Percentiles rank a stretch among this genome's conserved stretches.
These are phyloP conservation scores for Microcebus lehilahytsara DNA, from an alignment of 2,113 vertebrate genomes.

Conservation along the genomic window DNA sequence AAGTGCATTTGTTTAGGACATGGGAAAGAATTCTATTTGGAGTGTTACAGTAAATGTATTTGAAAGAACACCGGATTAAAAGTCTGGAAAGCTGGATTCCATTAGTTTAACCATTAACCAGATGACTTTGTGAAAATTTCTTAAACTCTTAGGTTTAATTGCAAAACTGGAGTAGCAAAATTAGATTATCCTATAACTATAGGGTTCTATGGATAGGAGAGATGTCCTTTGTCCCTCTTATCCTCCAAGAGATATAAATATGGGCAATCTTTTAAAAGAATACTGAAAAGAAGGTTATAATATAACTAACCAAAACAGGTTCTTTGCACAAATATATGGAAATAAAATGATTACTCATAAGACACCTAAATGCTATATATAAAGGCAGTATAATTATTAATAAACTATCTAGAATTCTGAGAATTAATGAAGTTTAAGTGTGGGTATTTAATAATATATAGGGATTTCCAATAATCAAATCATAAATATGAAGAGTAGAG, in stretches of 20 bases:
- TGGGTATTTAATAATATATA: background rate
- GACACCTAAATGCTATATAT: accelerated
- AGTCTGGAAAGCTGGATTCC: background rate
- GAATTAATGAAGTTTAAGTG: background rate
- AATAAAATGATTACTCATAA: background rate
- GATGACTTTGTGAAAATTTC: background rate
- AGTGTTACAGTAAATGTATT: background rate
- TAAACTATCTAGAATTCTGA: constrained; percentile 1
- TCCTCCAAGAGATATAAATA: background rate
- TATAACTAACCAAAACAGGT: background rate
- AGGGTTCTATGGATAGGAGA: background rate
- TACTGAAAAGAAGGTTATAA: background rate
- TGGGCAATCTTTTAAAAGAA: background rate
- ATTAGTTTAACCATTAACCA: background rate
- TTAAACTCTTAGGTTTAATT: background rate
- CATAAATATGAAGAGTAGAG: background rate
- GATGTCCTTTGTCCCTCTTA: background rate
- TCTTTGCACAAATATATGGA: background rate
- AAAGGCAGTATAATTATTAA: constrained; percentile 23
- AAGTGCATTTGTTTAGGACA: background rate
- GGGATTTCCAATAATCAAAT: background rate
- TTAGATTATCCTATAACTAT: background rate
- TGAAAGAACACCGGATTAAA: background rate
- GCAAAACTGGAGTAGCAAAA: background rate
- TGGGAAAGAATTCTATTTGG: background rate